Evolutionary conservation across 2,888 invertebrate species (phyloP).

Genomic region (Lepidocyrtoides sp.): DNA sequence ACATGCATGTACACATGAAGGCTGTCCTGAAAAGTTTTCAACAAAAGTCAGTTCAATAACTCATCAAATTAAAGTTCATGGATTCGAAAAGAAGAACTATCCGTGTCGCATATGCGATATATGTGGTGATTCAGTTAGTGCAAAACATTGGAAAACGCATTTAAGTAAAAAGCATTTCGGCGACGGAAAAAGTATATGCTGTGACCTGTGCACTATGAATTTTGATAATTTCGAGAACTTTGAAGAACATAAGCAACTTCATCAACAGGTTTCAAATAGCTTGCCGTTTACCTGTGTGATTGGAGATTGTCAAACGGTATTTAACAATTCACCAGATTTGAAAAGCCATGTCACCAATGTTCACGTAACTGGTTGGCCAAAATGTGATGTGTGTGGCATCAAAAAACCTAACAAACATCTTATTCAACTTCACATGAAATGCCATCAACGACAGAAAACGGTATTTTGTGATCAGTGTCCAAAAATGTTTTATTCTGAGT

Average conservation of each 20-base stretch:
- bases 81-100: background rate
- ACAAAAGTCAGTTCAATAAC: background rate
- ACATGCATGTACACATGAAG: background rate
- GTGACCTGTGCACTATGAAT: background rate
- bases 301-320: background rate
- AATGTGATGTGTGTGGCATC: constrained; percentile 31
- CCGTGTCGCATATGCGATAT: background rate
- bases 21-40: background rate
- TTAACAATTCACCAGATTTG: constrained; percentile 6
- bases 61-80: background rate
- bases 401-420: constrained; percentile 27
- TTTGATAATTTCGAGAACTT: background rate
- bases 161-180: background rate
- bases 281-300: background rate
- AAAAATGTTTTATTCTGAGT: background rate
- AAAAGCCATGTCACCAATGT: background rate
- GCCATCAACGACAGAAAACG: background rate
- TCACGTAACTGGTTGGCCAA: background rate
- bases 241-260: background rate
- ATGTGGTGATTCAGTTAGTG: background rate
- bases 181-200: background rate
- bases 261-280: background rate
- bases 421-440: background rate
- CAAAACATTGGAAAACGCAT: background rate
- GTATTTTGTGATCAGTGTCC: background rate